Conservation (phyloP, 2,888 invertebrate species). For the Drosophila multiciliata region DNA sequence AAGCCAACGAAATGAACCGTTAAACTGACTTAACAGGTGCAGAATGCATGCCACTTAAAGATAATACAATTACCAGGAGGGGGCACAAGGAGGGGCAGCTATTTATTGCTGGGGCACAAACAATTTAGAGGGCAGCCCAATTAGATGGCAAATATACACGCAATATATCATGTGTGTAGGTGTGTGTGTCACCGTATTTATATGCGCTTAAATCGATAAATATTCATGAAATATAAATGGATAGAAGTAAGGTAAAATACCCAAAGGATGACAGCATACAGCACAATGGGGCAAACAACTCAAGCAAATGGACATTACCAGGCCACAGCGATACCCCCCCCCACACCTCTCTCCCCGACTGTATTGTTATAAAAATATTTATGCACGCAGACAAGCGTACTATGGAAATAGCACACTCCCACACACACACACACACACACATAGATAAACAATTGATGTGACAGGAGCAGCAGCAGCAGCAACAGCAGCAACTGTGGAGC, state of each 20-base stretch:
- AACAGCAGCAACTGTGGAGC: slow-evolving; percentile 30
- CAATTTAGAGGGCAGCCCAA: slow-evolving; percentile 36
- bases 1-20: background rate
- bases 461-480: slow-evolving; percentile 21
- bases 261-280: slow-evolving; percentile 60
- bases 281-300: slow-evolving; percentile 43
- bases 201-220: slow-evolving; percentile 72
- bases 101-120: slow-evolving; percentile 31
- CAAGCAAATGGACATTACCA: slow-evolving; percentile 57
- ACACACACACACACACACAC: slow-evolving; percentile 21
- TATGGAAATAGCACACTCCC: slow-evolving; percentile 36
- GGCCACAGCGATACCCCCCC: slow-evolving; percentile 21
- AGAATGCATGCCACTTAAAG: slow-evolving; percentile 16
- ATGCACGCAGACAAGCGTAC: slow-evolving; percentile 18
- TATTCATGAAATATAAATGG: slow-evolving; percentile 74
- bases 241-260: slow-evolving; percentile 46
- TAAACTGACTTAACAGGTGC: background rate
- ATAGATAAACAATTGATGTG: slow-evolving; percentile 24
- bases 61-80: background rate
- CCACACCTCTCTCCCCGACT: slow-evolving; percentile 22
- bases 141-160: slow-evolving; percentile 54
- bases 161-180: slow-evolving; percentile 5
- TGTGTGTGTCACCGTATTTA: slow-evolving; percentile 24
- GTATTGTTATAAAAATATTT: slow-evolving; percentile 58
- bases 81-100: background rate